phyloP scores from a whole-genome alignment of 2,888 invertebrate species.

The Hirtodrosophila confusa region DNA sequence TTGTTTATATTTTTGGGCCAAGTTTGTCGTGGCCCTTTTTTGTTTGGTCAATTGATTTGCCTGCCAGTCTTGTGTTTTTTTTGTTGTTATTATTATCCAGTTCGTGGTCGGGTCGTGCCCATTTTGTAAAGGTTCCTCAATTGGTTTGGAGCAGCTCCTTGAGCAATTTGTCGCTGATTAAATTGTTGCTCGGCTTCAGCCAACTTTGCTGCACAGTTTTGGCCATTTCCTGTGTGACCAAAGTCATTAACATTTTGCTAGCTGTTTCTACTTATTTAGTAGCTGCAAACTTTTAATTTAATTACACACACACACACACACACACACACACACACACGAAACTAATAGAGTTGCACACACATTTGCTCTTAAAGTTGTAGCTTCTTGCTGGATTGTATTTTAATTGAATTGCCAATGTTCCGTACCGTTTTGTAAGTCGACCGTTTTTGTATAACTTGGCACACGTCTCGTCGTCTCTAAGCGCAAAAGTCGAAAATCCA shows the following conservation, averaged over 20 bases:
- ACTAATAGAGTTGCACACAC: conserved; percentile 1
- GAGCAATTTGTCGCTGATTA: conserved; percentile 50
- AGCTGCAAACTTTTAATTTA: conserved; percentile 67
- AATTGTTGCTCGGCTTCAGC: conserved; percentile 51
- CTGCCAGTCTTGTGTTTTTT: conserved; percentile 30
- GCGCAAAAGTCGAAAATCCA: conserved; percentile 61
- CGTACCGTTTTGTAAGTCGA: conserved; percentile 20
- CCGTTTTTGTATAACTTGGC: conserved; percentile 6
- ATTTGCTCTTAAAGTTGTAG: conserved; percentile 33
- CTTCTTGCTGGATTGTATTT: conserved; percentile 32
- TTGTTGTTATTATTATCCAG: neutral
- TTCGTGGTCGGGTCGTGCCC: conserved; percentile 53
- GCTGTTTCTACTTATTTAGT: conserved; percentile 43
- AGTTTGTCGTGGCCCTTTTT: conserved; percentile 61
- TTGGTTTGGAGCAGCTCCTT: too few species aligned
- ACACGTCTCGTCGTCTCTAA: conserved; percentile 9
- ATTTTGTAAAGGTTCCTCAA: conserved; percentile 46
- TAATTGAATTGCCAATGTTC: conserved; percentile 70
- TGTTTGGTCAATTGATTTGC: conserved; percentile 61
- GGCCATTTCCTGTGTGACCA: conserved; percentile 59
- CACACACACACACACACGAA: conserved; percentile 17
- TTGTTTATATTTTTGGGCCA: conserved; percentile 53
- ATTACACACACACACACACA: conserved; percentile 48
- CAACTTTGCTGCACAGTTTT: conserved; percentile 27
- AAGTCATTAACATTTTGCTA: conserved; percentile 66